These are phyloP conservation scores for Suncus etruscus DNA, from an alignment of 2,113 vertebrate species.

Conservation along the genomic window DNA sequence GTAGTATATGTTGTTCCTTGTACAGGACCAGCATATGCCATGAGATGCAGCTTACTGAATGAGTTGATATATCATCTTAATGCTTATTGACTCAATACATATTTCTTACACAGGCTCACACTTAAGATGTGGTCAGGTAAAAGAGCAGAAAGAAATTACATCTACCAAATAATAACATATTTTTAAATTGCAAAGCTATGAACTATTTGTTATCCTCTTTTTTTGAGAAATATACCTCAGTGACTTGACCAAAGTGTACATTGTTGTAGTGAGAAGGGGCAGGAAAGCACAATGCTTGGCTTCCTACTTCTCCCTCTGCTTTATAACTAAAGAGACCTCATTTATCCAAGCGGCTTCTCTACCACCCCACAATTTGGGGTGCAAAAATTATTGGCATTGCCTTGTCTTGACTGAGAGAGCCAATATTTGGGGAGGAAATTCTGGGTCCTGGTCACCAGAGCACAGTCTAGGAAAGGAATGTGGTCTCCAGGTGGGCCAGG, in stretches of 20 bases:
- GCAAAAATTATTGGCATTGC: background rate
- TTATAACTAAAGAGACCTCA: background rate
- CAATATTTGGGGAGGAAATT: background rate
- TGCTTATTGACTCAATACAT: background rate
- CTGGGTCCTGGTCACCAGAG: background rate
- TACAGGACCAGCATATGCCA: background rate
- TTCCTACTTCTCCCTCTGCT: background rate
- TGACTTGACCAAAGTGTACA: background rate
- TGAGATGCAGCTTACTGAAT: background rate
- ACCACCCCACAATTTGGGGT: background rate
- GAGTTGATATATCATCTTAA: background rate
- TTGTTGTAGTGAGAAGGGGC: accelerated
- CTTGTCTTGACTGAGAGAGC: background rate
- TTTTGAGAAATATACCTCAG: background rate
- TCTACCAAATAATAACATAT: background rate
- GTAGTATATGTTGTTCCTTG: accelerated
- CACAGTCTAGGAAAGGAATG: background rate
- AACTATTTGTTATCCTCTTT: background rate
- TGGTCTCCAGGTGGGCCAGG: background rate
- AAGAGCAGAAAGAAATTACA: slow-evolving; percentile 40
- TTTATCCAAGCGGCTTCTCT: background rate
- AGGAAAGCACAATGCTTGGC: background rate
- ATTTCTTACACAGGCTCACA: background rate
- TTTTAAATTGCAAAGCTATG: background rate
- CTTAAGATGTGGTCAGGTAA: background rate